Conservation (phyloP, 2,797 vertebrate species). For the Streptopelia turtur region DNA sequence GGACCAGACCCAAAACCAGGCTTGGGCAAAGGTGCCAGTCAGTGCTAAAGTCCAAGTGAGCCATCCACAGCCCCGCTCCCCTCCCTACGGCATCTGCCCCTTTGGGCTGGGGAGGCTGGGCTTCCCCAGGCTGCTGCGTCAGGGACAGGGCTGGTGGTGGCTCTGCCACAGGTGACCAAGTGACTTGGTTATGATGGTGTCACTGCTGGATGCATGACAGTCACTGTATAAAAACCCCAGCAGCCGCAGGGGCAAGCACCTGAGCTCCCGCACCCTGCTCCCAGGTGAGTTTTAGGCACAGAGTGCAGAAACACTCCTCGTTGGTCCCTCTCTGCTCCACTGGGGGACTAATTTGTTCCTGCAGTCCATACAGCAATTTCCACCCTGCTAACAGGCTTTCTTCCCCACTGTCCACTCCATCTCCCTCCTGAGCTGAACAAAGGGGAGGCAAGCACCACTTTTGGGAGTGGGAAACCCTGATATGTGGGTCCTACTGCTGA, state of each 20-base stretch:
- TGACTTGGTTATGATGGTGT: neutral
- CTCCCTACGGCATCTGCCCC: accelerated
- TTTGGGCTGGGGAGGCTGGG: accelerated
- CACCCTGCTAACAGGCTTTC: neutral
- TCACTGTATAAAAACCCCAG: neutral
- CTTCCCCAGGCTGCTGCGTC: neutral
- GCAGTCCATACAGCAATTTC: neutral
- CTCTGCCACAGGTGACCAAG: neutral
- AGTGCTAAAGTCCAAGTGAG: neutral
- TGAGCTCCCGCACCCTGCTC: neutral
- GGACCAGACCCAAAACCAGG: neutral
- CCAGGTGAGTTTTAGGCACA: neutral
- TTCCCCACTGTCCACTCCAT: neutral
- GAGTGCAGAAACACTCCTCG: neutral
- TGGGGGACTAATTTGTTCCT: neutral
- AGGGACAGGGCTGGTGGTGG: neutral
- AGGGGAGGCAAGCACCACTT: neutral
- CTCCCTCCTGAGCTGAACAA: neutral
- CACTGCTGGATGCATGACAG: neutral
- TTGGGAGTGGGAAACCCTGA: neutral
- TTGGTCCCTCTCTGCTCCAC: neutral
- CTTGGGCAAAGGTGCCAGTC: neutral
- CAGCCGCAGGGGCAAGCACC: neutral
- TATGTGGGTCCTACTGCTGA: neutral
- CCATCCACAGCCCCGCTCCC: accelerated